phyloP scores from a whole-genome alignment of 2,888 invertebrate species.

The Archips xylosteana region DNA sequence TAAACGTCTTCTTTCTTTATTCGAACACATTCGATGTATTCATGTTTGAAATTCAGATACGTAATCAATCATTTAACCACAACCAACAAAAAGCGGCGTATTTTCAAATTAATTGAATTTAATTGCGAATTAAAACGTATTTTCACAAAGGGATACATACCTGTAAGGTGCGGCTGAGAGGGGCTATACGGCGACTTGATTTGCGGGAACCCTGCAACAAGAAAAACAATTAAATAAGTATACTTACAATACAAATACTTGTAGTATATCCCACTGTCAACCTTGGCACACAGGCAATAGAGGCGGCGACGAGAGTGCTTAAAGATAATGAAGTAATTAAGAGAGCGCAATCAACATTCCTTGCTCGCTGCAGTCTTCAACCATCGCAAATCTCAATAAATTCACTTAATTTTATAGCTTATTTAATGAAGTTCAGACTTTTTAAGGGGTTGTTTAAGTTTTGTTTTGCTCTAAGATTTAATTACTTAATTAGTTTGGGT shows the following conservation, averaged over 20 bases:
- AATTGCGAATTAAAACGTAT: background rate
- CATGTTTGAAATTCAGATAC: too few species aligned
- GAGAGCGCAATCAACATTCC: constrained; percentile 12
- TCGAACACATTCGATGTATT: too few species aligned
- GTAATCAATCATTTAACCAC: background rate
- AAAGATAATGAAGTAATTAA: constrained; percentile 9
- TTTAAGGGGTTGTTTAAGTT: constrained; percentile 2
- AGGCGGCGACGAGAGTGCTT: background rate
- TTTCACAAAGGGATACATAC: constrained; percentile 61
- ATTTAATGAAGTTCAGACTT: constrained; percentile 16
- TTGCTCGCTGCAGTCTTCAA: background rate
- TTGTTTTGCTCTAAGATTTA: background rate
- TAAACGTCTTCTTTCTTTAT: too few species aligned
- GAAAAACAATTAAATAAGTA: constrained; percentile 63
- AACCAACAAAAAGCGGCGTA: background rate
- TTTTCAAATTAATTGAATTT: background rate
- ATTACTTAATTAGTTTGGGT: background rate
- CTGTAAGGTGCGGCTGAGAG: constrained; percentile 86
- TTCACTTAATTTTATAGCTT: constrained; percentile 36
- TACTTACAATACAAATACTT: background rate
- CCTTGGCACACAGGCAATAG: background rate
- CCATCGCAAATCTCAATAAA: constrained; percentile 15
- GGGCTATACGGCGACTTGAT: constrained; percentile 88
- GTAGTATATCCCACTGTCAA: background rate
- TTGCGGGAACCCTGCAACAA: constrained; percentile 87